Evolutionary conservation across 2,113 vertebrate species (phyloP), one percentile per base, ranked within the genome.

Genomic region (Glaucidium brasilianum): DNA sequence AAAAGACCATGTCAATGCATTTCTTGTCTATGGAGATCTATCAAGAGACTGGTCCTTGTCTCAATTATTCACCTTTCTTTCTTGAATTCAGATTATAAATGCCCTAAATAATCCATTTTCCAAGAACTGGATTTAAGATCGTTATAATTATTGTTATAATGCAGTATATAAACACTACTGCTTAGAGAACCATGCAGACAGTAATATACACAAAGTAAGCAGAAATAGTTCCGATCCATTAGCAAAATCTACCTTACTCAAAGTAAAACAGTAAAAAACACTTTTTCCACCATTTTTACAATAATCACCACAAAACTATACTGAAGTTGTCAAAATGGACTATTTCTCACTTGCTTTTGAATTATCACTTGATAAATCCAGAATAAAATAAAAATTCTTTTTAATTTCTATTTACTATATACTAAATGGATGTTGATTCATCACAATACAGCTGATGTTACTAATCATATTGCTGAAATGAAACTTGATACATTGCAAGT

Each of bases 1-100:
- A 45, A 47, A 73, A 39, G 26, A 35, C 34, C 22, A 26, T 1
- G 6, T 5, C 0, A 2, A 64, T 1, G 2, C 8, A 71, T 20
- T 53, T 71, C 26, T 72, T 72, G 2, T 15, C 60, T 68, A 35
- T 41, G 29, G 11, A 68, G 21, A 56, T 47, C 49, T 79, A 29
- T 23, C 23, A 69, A 49, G 6, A 79, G 17, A 45, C 21, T 18
- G 39, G 37, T 52, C 26, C 43, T 69, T 39, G 37, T 35, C 62
- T 55, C 67, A 56, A 20, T 49, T 49, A 43, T 29, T 71, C 27
- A 66, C 17, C 7, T 64, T 47, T n/a, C n/a, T 43, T 52, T 39
- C 50, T n/a, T 60, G n/a, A 78, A 53, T 29, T 43, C n/a, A 55
- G n/a, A 30, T 30, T 53, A 16, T 16, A 59, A 79, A 64, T 37